Evolutionary conservation across 2,888 invertebrate genomes (phyloP).

Genomic region (Tortrix viridana): DNA sequence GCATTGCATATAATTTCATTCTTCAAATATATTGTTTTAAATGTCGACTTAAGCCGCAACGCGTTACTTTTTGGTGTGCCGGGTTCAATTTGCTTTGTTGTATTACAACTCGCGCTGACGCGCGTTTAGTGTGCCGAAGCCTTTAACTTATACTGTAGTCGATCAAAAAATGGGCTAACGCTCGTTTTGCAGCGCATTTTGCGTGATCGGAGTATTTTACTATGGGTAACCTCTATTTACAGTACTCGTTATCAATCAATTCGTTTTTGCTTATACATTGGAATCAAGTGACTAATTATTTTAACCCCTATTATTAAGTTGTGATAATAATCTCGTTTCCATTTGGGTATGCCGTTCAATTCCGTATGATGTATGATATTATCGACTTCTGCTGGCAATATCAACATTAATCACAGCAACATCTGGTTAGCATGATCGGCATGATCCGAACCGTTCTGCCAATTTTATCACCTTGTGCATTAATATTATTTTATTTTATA

Average conservation of each 20-base stretch:
- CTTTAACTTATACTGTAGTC: no score
- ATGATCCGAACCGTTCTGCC: constrained; percentile 37
- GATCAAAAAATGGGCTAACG: constrained; percentile 4
- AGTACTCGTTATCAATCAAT: no score
- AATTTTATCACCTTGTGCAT: constrained; percentile 27
- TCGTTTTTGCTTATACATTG: not conserved
- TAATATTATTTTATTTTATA: no score
- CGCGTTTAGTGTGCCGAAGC: no score
- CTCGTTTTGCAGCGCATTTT: constrained; percentile 24
- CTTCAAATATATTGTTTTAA: no score
- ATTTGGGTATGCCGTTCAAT: not conserved
- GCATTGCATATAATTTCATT: no score
- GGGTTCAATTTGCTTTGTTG: no score
- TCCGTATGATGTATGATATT: not conserved
- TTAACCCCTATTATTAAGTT: not conserved
- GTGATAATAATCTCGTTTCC: not conserved
- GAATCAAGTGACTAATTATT: not conserved
- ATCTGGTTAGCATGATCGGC: constrained; percentile 44
- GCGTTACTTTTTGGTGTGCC: no score
- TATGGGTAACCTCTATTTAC: not conserved
- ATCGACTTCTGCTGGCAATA: constrained; percentile 26
- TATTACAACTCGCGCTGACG: no score
- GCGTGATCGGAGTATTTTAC: constrained; percentile 14
- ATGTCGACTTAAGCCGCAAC: no score
- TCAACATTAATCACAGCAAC: constrained; percentile 39